A percentile compares a stretch with the other conserved stretches of the same genome.
Conservation (phyloP, 1,140 invertebrate species). For the Drosophila fuyamai region DNA sequence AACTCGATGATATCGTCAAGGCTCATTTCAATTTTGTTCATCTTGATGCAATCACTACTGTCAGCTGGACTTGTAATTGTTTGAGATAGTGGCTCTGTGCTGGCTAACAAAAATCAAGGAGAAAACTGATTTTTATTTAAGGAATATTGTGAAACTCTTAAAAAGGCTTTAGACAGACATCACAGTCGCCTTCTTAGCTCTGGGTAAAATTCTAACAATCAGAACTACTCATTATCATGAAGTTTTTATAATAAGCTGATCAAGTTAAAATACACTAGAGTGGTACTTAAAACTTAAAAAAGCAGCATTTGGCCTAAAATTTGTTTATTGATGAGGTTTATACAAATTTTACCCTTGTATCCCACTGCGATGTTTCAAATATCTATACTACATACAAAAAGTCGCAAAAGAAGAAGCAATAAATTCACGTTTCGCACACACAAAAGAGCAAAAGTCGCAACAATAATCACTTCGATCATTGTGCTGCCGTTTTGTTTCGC, state of each 20-base stretch:
- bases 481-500: conserved; percentile 34
- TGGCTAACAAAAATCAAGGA: neutral
- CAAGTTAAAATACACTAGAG: too few relatives aligned
- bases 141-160: neutral
- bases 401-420: conserved; percentile 51
- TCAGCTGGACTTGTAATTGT: neutral
- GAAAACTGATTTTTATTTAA: neutral
- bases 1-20: neutral
- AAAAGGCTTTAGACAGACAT: neutral
- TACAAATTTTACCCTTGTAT: neutral
- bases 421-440: conserved; percentile 55
- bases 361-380: conserved; percentile 8
- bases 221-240: too few relatives aligned
- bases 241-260: too few relatives aligned
- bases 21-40: neutral
- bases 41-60: neutral
- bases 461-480: conserved; percentile 60
- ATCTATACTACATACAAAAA: conserved; percentile 14
- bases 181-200: neutral
- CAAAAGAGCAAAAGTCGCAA: conserved; percentile 59
- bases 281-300: too few relatives aligned
- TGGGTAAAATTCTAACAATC: too few relatives aligned
- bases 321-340: too few relatives aligned
- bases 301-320: too few relatives aligned
- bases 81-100: too few relatives aligned